These are phyloP conservation scores for Tribolium castaneum DNA, from an alignment of 1,140 invertebrate species.

Conservation along the genomic window DNA sequence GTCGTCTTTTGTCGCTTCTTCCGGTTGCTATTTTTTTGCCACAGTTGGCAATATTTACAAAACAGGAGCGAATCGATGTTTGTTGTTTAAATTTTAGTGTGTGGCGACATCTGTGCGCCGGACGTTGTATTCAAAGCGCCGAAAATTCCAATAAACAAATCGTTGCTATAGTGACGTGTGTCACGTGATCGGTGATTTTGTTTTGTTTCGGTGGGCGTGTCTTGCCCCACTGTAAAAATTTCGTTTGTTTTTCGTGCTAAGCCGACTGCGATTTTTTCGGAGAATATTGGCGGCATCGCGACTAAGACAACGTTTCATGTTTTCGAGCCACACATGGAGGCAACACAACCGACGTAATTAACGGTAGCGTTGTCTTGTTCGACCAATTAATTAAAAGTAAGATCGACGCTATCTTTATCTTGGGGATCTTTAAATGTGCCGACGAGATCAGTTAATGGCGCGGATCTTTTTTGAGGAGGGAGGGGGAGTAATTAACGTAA, in stretches of 20 bases:
- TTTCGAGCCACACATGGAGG: slow-evolving; percentile 4
- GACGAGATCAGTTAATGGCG: slow-evolving; percentile 17
- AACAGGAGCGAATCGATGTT: background rate
- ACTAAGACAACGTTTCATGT: background rate
- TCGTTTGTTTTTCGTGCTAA: slow-evolving; percentile 17
- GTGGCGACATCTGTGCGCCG: background rate
- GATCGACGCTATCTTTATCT: slow-evolving; percentile 45
- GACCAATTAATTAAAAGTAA: slow-evolving; percentile 50
- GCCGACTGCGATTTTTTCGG: slow-evolving; percentile 8
- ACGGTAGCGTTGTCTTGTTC: slow-evolving; percentile 45
- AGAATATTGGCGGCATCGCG: background rate
- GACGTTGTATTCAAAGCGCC: background rate
- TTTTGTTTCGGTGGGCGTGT: slow-evolving; percentile 2
- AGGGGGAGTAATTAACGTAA: background rate
- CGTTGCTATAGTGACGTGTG: background rate
- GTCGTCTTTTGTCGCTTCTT: slow-evolving; percentile 55
- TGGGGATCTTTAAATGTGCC: slow-evolving; percentile 29
- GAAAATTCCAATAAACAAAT: background rate
- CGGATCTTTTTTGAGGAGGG: background rate
- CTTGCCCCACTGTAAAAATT: slow-evolving; percentile 2
- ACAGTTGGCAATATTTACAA: slow-evolving; percentile 41
- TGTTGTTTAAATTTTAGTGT: background rate
- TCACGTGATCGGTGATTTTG: too few relatives aligned
- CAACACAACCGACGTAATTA: slow-evolving; percentile 39
- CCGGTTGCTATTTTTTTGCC: slow-evolving; percentile 38